Percentiles rank a stretch among this genome's conserved stretches.
phyloP scores from a whole-genome alignment of 2,888 invertebrate genomes.

The Drosophila kuntzei region DNA sequence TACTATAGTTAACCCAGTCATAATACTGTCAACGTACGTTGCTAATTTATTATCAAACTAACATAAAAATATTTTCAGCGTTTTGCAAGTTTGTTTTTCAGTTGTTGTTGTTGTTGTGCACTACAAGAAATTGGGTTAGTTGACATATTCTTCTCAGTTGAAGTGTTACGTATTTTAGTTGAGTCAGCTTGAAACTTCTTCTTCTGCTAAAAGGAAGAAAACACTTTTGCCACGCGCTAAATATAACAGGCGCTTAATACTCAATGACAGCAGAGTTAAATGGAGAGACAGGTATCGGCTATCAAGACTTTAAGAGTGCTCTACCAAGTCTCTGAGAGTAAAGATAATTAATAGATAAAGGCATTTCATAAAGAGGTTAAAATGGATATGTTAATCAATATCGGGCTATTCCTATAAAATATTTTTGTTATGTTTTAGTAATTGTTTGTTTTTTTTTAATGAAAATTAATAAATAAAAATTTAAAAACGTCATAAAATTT shows the following conservation, averaged over 20 bases:
- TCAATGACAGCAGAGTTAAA: slow-evolving; percentile 36
- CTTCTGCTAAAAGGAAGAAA: slow-evolving; percentile 34
- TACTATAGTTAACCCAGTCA: slow-evolving; percentile 21
- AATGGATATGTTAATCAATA: no score
- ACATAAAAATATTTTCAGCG: slow-evolving; percentile 2
- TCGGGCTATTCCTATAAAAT: no score
- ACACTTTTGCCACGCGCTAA: slow-evolving; percentile 55
- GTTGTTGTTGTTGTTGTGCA: neutral
- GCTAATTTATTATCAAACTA: slow-evolving; percentile 28
- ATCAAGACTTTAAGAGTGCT: neutral
- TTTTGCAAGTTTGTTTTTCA: neutral
- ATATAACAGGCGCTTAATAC: slow-evolving; percentile 43
- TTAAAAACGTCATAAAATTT: no score
- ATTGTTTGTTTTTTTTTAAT: no score
- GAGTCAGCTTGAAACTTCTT: slow-evolving; percentile 23
- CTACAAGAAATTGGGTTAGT: slow-evolving; percentile 28
- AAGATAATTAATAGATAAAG: no score
- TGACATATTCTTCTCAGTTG: slow-evolving; percentile 1
- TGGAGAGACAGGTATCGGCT: slow-evolving; percentile 3
- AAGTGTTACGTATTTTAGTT: neutral
- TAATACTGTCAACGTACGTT: slow-evolving; percentile 25
- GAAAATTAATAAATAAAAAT: no score
- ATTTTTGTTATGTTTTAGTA: no score
- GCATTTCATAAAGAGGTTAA: no score
- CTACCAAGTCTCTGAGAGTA: neutral